These are phyloP conservation scores for Dryobotodes eremita DNA, from an alignment of 2,888 invertebrate genomes.

Conservation along the genomic window DNA sequence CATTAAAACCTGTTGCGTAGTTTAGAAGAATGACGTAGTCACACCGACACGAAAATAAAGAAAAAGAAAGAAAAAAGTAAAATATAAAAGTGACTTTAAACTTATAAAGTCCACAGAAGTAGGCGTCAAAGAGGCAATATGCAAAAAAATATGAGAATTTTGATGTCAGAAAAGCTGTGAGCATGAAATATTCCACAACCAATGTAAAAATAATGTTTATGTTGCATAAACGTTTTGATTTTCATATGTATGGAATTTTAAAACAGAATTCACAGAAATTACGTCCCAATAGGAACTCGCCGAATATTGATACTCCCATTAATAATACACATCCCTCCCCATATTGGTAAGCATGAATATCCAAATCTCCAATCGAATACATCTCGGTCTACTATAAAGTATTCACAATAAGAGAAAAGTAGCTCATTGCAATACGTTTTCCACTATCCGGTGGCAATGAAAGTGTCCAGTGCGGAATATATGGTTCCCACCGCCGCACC, in stretches of 20 bases:
- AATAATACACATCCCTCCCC: neutral
- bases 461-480: conserved; percentile 58
- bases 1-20: too few relatives aligned
- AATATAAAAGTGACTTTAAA: too few relatives aligned
- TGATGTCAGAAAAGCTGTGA: too few relatives aligned
- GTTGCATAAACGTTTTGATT: neutral
- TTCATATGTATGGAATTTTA: neutral
- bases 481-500: conserved; percentile 32
- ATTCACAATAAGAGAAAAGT: conserved; percentile 48
- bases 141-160: too few relatives aligned
- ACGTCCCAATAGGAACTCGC: too few relatives aligned
- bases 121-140: too few relatives aligned
- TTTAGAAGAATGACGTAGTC: too few relatives aligned
- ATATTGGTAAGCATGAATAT: conserved; percentile 15
- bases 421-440: conserved; percentile 60
- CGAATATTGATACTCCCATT: neutral
- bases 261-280: neutral
- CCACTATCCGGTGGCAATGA: conserved; percentile 53
- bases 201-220: too few relatives aligned
- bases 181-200: neutral
- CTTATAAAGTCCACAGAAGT: too few relatives aligned
- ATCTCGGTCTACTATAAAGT: conserved; percentile 22
- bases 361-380: neutral
- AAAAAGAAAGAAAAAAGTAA: too few relatives aligned
- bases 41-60: too few relatives aligned